Percentiles rank a stretch among this genome's conserved stretches.
Conservation (phyloP, 2,888 invertebrate species). For the Chrysolina americana region DNA sequence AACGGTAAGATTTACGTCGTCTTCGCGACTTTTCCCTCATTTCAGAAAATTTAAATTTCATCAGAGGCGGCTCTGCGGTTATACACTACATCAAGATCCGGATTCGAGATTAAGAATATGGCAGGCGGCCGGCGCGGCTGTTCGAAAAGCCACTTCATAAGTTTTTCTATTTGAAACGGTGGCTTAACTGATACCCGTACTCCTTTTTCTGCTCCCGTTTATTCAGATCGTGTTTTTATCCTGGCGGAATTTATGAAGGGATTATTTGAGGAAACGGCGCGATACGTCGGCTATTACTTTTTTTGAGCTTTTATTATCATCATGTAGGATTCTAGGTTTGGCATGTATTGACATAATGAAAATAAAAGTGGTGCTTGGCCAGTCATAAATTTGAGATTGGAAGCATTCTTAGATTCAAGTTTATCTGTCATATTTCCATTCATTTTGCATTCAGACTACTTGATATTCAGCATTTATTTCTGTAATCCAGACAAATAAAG, state of each 20-base stretch:
- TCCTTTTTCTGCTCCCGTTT: constrained; percentile 31
- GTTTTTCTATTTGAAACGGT: constrained; percentile 37
- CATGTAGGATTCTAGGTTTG: constrained; percentile 9
- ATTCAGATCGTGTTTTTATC: constrained; percentile 38
- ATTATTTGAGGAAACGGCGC: constrained; percentile 38
- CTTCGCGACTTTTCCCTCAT: constrained; percentile 28
- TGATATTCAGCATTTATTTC: too few species aligned
- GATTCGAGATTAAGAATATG: constrained; percentile 37
- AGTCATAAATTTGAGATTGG: too few species aligned
- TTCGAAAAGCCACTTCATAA: constrained; percentile 38
- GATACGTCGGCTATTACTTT: constrained; percentile 33
- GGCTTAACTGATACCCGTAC: constrained; percentile 33
- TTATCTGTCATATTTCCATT: too few species aligned
- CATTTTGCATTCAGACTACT: too few species aligned
- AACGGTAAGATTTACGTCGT: constrained; percentile 28
- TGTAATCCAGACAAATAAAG: too few species aligned
- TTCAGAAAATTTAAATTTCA: constrained; percentile 36
- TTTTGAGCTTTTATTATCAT: constrained; percentile 12
- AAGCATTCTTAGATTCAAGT: too few species aligned
- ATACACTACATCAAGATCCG: constrained; percentile 38
- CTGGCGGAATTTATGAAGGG: constrained; percentile 33
- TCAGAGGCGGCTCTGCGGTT: constrained; percentile 34
- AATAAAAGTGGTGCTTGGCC: neutral
- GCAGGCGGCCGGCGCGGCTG: constrained; percentile 18
- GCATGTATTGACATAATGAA: constrained; percentile 12